Evolutionary conservation across 2,113 vertebrate genomes (phyloP).

Genomic region (Microtus oregoni): DNA sequence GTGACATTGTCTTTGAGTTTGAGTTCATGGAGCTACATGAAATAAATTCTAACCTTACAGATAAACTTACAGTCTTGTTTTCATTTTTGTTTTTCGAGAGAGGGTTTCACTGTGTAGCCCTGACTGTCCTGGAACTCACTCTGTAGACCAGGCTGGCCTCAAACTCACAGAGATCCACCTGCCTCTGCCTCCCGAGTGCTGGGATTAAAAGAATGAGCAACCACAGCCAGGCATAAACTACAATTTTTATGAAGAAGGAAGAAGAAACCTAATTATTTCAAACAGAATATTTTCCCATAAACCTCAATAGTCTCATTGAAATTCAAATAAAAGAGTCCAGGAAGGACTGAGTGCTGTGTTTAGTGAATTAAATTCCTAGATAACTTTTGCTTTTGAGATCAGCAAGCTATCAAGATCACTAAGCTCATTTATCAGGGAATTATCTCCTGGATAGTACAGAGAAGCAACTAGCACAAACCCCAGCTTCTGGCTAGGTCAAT

Average conservation of each 20-base stretch:
- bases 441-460: not conserved
- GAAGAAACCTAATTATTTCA: constrained; percentile 18
- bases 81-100: not conserved
- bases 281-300: constrained; percentile 29
- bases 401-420: constrained; percentile 30
- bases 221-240: not conserved
- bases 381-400: constrained; percentile 26
- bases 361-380: not conserved
- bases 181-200: not conserved
- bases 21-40: constrained; percentile 44
- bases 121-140: not conserved
- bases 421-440: constrained; percentile 20
- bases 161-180: not conserved
- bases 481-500: constrained; percentile 29
- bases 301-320: not conserved
- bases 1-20: constrained; percentile 41
- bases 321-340: constrained; percentile 39
- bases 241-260: not conserved
- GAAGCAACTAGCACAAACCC: not conserved
- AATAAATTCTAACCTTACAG: constrained; percentile 13
- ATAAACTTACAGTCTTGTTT: not conserved
- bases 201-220: not conserved
- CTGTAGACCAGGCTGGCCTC: not conserved
- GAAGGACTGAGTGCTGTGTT: constrained; percentile 19
- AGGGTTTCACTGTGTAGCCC: not conserved